A percentile compares a stretch with the other conserved stretches of the same genome.
Conservation (phyloP, 2,797 vertebrate species). For the Anisognathus igniventris region DNA sequence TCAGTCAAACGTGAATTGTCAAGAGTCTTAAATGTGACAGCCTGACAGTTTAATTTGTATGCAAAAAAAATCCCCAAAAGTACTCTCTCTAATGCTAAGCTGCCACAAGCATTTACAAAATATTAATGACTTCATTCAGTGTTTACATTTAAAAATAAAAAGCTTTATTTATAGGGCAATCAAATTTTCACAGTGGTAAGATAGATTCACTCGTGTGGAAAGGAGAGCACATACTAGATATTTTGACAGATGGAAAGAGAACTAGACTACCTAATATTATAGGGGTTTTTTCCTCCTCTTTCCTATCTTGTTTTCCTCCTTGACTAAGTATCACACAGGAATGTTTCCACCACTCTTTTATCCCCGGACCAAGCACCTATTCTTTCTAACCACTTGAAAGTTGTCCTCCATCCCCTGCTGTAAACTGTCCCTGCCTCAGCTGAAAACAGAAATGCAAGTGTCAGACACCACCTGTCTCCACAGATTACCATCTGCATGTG, state of each 20-base stretch:
- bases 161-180: conserved; percentile 28
- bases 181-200: not conserved
- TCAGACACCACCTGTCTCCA: not conserved
- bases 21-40: not conserved
- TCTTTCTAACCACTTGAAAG: not conserved
- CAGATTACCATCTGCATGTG: not conserved
- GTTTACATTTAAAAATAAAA: conserved; percentile 20
- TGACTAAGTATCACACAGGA: not conserved
- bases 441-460: not conserved
- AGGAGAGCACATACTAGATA: not conserved
- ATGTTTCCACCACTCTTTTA: not conserved
- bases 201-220: not conserved
- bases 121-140: conserved; percentile 15
- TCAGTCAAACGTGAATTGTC: not conserved
- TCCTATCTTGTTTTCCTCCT: not conserved
- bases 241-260: not conserved
- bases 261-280: not conserved
- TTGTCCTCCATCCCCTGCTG: not conserved
- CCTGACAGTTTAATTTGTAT: conserved; percentile 4
- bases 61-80: not conserved
- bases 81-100: not conserved
- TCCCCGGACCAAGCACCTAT: not conserved
- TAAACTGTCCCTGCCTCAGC: not conserved
- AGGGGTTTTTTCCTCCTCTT: not conserved
- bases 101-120: conserved; percentile 17